Evolutionary conservation across 92 coral and sea anemone genomes (phyloP).

Genomic region (Hydrozoanthus gracilis): DNA sequence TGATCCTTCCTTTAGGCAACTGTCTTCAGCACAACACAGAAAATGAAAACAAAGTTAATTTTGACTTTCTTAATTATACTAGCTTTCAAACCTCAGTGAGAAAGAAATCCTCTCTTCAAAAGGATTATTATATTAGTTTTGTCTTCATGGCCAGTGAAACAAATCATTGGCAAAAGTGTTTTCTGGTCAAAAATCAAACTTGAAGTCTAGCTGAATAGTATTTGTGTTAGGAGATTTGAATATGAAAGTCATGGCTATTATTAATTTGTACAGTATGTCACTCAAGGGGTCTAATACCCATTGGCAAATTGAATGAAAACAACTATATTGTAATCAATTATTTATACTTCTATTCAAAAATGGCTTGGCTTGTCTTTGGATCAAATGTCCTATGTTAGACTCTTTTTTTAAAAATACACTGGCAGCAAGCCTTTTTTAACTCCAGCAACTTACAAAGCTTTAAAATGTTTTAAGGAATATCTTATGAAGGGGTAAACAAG

Average conservation of each 20-base stretch:
- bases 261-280: neutral
- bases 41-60: neutral
- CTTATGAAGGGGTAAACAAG: conserved; percentile 7
- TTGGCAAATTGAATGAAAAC: conserved; percentile 34
- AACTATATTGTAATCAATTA: conserved; percentile 22
- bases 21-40: neutral
- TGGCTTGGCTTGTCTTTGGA: neutral
- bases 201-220: neutral
- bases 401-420: neutral
- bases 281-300: conserved; percentile 1
- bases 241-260: conserved; percentile 11
- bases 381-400: neutral
- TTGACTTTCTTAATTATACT: neutral
- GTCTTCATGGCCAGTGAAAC: neutral
- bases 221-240: conserved; percentile 14
- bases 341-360: conserved; percentile 12
- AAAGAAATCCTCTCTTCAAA: neutral
- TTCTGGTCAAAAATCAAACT: neutral
- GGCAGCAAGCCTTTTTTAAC: neutral
- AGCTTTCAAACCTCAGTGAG: neutral
- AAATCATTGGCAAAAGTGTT: neutral
- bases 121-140: neutral
- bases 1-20: neutral
- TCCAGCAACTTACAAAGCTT: neutral
- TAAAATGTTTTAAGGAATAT: neutral